Evolutionary conservation across 2,797 vertebrate genomes (phyloP).

Genomic region (Bufotes viridis): DNA sequence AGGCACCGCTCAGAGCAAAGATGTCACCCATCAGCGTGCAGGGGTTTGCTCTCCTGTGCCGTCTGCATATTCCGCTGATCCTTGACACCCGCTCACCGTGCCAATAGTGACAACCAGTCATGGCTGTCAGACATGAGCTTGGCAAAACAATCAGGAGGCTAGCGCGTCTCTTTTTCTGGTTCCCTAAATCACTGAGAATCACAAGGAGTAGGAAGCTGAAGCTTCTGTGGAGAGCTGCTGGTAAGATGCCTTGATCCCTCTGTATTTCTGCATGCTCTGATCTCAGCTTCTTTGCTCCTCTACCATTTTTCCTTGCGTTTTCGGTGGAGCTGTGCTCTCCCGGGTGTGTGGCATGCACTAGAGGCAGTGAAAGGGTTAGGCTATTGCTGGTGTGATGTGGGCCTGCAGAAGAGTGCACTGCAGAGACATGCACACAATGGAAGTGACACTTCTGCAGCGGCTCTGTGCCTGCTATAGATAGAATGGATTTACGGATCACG

Average conservation of each 20-base stretch:
- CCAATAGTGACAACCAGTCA: slow-evolving; percentile 59
- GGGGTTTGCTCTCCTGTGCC: slow-evolving; percentile 50
- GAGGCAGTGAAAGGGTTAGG: slow-evolving; percentile 50
- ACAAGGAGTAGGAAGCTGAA: slow-evolving; percentile 70
- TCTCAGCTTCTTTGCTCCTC: slow-evolving; percentile 42
- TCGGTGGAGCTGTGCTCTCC: not conserved
- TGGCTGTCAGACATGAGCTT: slow-evolving; percentile 73
- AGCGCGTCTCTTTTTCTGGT: slow-evolving; percentile 71
- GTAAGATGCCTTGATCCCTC: slow-evolving; percentile 65
- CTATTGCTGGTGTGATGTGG: not conserved
- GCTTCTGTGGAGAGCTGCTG: slow-evolving; percentile 70
- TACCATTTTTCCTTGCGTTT: not conserved
- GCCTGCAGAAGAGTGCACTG: slow-evolving; percentile 51
- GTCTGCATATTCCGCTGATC: slow-evolving; percentile 42
- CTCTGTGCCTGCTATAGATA: slow-evolving; percentile 31
- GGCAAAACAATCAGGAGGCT: slow-evolving; percentile 74
- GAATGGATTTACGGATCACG: slow-evolving; percentile 25
- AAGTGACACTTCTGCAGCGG: slow-evolving; percentile 34
- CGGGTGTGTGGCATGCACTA: not conserved
- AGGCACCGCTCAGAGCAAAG: slow-evolving; percentile 67
- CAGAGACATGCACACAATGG: slow-evolving; percentile 47
- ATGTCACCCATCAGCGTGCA: slow-evolving; percentile 53
- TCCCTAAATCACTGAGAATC: slow-evolving; percentile 71
- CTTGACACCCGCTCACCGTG: slow-evolving; percentile 49
- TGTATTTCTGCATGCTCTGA: not conserved